phyloP scores from a whole-genome alignment of 1,140 invertebrate species.

The Ceratitis capitata region DNA sequence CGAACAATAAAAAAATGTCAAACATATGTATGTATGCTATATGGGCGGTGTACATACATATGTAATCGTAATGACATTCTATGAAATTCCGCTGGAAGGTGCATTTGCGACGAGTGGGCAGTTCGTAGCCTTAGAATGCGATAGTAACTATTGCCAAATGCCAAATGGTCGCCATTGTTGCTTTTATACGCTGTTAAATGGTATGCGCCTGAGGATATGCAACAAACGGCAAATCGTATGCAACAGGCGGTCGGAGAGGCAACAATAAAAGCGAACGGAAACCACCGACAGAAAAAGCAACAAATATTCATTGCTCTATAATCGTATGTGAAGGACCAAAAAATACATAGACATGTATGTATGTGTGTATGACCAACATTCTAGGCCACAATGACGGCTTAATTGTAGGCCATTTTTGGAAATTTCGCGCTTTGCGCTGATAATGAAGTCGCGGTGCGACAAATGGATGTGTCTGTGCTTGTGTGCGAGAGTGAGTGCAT shows the following conservation, averaged over 20 bases:
- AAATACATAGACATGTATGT: background rate
- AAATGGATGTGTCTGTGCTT: background rate
- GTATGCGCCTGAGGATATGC: constrained; percentile 10
- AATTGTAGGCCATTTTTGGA: constrained; percentile 39
- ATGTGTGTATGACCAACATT: background rate
- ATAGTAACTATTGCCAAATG: background rate
- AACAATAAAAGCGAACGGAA: constrained; percentile 2
- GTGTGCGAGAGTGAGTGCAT: background rate
- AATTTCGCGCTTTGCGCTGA: background rate
- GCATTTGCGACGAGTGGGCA: background rate
- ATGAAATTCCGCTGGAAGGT: background rate
- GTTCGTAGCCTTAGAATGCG: background rate
- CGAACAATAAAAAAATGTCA: background rate
- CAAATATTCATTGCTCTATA: constrained; percentile 1
- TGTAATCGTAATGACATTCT: background rate
- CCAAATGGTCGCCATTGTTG: constrained; percentile 7
- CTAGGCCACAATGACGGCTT: constrained; percentile 21
- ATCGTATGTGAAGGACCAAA: too few species aligned
- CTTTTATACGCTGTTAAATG: background rate
- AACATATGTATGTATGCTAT: too few species aligned
- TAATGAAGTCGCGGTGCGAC: background rate
- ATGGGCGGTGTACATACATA: too few species aligned
- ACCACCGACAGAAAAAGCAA: background rate
- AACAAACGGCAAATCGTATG: constrained; percentile 16
- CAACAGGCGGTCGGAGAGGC: constrained; percentile 22